A percentile compares a stretch with the other conserved stretches of the same genome.
Conservation (phyloP, 2,888 invertebrate genomes). For the Lochmaea capreae region DNA sequence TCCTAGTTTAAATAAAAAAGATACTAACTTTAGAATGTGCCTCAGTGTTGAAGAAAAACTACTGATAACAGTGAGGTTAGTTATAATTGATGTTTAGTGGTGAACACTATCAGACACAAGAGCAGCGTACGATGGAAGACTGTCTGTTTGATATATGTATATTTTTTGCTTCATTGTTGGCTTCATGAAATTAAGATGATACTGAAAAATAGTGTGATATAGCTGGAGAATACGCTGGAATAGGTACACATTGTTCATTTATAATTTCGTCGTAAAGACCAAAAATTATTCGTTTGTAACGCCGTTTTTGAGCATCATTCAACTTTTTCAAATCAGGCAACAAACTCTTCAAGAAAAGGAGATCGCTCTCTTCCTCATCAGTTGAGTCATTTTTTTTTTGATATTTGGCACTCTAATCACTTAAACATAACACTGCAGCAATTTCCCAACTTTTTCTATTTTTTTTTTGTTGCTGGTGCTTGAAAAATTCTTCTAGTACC, state of each 20-base stretch:
- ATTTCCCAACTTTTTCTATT: constrained; percentile 28
- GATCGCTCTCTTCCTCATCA: constrained; percentile 34
- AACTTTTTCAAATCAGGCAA: constrained; percentile 37
- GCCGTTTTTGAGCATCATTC: constrained; percentile 39
- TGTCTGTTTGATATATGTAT: constrained; percentile 17
- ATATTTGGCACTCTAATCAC: constrained; percentile 27
- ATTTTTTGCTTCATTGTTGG: constrained; percentile 30
- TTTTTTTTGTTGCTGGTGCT: constrained; percentile 22
- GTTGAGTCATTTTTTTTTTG: constrained; percentile 18
- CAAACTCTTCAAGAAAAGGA: neutral
- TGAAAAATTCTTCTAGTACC: too few species aligned
- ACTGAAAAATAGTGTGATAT: constrained; percentile 23
- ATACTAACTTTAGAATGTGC: constrained; percentile 28
- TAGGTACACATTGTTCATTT: constrained; percentile 35
- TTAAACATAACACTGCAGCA: constrained; percentile 26
- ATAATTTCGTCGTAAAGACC: constrained; percentile 37
- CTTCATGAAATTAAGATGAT: constrained; percentile 1
- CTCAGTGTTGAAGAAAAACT: constrained; percentile 24
- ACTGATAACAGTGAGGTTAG: constrained; percentile 21
- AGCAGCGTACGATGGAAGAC: constrained; percentile 23
- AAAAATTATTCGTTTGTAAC: constrained; percentile 36
- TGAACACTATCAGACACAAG: constrained; percentile 28
- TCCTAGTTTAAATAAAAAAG: constrained; percentile 23
- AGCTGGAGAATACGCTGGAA: constrained; percentile 20
- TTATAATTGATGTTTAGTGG: constrained; percentile 18